These are phyloP conservation scores for Lynx canadensis DNA, from an alignment of 2,113 vertebrate genomes.

Conservation along the genomic window DNA sequence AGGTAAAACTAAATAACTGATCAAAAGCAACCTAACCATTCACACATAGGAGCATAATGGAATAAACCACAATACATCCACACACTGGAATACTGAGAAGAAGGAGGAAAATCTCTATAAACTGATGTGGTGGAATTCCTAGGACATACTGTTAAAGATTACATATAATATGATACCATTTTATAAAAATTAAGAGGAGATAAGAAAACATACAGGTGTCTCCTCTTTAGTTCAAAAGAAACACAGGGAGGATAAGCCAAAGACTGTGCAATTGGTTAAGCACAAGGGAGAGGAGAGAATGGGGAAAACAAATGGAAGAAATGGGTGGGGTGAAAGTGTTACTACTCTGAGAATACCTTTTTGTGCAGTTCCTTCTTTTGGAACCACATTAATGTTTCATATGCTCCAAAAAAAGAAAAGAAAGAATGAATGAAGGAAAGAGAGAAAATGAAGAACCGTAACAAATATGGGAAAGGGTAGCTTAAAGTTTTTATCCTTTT, in stretches of 20 bases:
- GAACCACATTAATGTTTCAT: not conserved
- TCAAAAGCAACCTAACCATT: not conserved
- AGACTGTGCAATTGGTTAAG: not conserved
- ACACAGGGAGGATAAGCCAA: not conserved
- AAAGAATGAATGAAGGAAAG: not conserved
- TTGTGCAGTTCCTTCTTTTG: not conserved
- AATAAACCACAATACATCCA: not conserved
- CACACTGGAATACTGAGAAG: not conserved
- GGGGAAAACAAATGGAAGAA: not conserved
- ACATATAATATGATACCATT: not conserved
- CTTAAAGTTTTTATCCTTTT: slow-evolving; percentile 4
- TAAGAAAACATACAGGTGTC: not conserved
- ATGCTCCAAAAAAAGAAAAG: not conserved
- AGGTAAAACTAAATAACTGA: slow-evolving; percentile 11
- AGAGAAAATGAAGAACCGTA: slow-evolving; percentile 65
- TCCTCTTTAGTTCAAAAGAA: slow-evolving; percentile 12
- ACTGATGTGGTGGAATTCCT: not conserved
- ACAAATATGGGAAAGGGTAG: slow-evolving; percentile 28
- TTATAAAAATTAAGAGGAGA: not conserved
- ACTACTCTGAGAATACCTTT: not conserved
- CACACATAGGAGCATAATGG: not conserved
- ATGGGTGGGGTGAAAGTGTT: not conserved
- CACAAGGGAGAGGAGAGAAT: not conserved
- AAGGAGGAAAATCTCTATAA: not conserved
- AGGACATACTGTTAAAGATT: not conserved